Evolutionary conservation across 2,113 vertebrate species (phyloP).

Genomic region (Heloderma charlesbogerti): DNA sequence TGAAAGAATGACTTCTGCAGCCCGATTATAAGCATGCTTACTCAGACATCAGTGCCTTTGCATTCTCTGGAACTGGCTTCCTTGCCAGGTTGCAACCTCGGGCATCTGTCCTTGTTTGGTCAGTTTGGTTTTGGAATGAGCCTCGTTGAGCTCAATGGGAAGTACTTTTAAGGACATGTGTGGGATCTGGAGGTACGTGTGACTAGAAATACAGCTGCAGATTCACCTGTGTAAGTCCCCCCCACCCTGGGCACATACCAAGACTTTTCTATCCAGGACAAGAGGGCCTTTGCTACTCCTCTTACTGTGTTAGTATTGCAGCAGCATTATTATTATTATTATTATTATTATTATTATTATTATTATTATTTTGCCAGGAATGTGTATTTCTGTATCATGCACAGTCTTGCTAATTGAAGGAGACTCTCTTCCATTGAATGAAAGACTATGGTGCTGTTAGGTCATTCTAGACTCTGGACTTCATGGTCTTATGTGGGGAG

Average conservation of each 20-base stretch:
- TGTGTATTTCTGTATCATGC: constrained; percentile 15
- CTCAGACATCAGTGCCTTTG: neutral
- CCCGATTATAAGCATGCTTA: neutral
- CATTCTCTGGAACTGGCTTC: neutral
- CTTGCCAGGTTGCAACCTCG: neutral
- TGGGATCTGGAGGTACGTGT: too few species aligned
- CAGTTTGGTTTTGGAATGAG: neutral
- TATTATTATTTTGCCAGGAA: neutral
- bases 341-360: too few species aligned
- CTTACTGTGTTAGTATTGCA: constrained; percentile 19
- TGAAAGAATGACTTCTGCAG: neutral
- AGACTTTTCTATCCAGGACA: neutral
- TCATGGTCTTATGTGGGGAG: neutral
- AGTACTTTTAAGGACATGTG: neutral
- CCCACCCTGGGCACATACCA: neutral
- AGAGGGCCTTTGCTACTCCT: neutral
- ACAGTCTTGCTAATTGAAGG: neutral
- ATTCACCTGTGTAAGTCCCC: too few species aligned
- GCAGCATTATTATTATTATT: too few species aligned
- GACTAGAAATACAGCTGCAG: neutral
- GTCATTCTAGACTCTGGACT: neutral
- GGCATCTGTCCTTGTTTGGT: neutral
- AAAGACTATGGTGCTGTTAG: neutral
- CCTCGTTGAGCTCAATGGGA: neutral
- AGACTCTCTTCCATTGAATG: neutral